Evolutionary conservation across 2,888 invertebrate species (phyloP).

Genomic region (Aleiodes leptofemur): DNA sequence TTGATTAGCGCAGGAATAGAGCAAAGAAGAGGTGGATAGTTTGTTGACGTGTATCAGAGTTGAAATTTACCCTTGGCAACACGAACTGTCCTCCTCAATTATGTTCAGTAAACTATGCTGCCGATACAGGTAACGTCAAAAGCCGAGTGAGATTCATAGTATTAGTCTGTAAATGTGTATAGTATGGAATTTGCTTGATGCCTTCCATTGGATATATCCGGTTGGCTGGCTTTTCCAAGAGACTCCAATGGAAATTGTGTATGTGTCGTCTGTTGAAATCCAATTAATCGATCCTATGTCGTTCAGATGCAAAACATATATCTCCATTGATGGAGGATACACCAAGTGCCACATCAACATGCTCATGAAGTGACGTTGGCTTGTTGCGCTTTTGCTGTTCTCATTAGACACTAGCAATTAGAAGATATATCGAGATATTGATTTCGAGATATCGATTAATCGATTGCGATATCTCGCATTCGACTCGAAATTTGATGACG

Average conservation of each 20-base stretch:
- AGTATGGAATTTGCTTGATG: constrained; percentile 51
- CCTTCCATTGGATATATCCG: constrained; percentile 45
- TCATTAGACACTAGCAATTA: not conserved
- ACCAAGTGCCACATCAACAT: too few species aligned
- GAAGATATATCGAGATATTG: too few species aligned
- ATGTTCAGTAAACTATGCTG: constrained; percentile 25
- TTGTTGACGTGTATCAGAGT: not conserved
- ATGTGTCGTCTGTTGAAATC: constrained; percentile 46
- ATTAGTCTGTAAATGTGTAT: constrained; percentile 26
- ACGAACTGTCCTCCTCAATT: constrained; percentile 31
- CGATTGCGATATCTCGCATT: too few species aligned
- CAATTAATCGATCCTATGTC: constrained; percentile 53
- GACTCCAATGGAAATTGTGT: constrained; percentile 6
- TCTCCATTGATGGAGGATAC: not conserved
- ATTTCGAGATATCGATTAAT: too few species aligned
- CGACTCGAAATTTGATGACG: too few species aligned
- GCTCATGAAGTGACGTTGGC: constrained; percentile 46
- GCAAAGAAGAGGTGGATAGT: not conserved
- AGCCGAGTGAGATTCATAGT: constrained; percentile 1
- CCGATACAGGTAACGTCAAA: constrained; percentile 24
- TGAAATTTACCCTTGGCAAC: not conserved
- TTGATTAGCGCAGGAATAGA: too few species aligned
- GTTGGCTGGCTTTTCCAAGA: constrained; percentile 25
- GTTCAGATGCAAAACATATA: constrained; percentile 25
- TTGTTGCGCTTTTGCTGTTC: constrained; percentile 59